Evolutionary conservation across 1,140 invertebrate genomes (phyloP), one percentile per base, ranked within the genome.

Genomic region (Brachionus angularis): DNA sequence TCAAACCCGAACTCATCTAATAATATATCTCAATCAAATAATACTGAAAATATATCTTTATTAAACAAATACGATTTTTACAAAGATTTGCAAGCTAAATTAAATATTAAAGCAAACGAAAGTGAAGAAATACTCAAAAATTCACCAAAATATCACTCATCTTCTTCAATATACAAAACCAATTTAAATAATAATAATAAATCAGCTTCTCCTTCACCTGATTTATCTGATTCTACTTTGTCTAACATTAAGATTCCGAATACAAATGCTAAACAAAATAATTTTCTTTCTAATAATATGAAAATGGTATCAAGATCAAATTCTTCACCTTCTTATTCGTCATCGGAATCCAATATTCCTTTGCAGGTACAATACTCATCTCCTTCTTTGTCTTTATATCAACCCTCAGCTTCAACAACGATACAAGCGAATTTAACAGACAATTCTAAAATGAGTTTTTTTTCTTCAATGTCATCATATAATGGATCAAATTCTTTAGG

Each of bases 51-150:
- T n/a, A n/a, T n/a, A n/a, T n/a, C n/a, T n/a, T n/a, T n/a, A n/a
- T n/a, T n/a, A 25, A 18, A 42, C 0, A 7, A 58, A 27, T 58
- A 58, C 53, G 53, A 58, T 23, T 67, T 67, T 34, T 67, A 67
- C 29, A 46, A 50, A 21, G 62, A 67, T 42, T 27, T 67, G 23
- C 39, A 67, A 18, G 10, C 39, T 10, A 67, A 67, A 36, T 23
- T 58, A 3, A 58, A 58, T 23, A 12, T 58, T 14, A 39, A 23
- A 21, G 27, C 33, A 3, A 42, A 39, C 8, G 33, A 39, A n/a
- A n/a, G n/a, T n/a, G n/a, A n/a, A n/a, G n/a, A n/a, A n/a, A n/a
- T n/a, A n/a, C n/a, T n/a, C n/a, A n/a, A n/a, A n/a, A n/a, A n/a
- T n/a, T n/a, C n/a, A n/a, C n/a, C n/a, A n/a, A n/a, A n/a, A n/a